A percentile compares a stretch with the other conserved stretches of the same genome.
phyloP scores from a whole-genome alignment of 2,797 vertebrate species.

The Enteromius mattozi region DNA sequence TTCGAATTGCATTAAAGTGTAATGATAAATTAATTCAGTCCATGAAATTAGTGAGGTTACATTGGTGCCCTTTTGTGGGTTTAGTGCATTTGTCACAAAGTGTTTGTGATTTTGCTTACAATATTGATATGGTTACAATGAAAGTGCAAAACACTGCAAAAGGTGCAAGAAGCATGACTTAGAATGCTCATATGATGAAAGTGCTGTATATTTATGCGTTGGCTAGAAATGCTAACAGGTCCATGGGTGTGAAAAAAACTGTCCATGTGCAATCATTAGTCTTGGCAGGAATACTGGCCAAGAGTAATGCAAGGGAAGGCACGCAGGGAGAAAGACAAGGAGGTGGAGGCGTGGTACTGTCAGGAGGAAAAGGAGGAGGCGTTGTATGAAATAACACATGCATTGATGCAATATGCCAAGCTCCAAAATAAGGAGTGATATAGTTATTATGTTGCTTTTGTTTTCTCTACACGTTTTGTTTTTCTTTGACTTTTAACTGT shows the following conservation, averaged over 20 bases:
- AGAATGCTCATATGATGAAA: slow-evolving; percentile 4
- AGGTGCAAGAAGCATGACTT: neutral
- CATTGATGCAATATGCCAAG: slow-evolving; percentile 9
- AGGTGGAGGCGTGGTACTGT: slow-evolving; percentile 36
- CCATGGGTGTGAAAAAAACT: slow-evolving; percentile 31
- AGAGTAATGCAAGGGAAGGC: slow-evolving; percentile 15
- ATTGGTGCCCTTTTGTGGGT: neutral
- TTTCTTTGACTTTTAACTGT: slow-evolving; percentile 41
- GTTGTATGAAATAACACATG: slow-evolving; percentile 25
- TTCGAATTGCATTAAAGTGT: neutral
- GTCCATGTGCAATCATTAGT: slow-evolving; percentile 7
- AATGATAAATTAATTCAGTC: neutral
- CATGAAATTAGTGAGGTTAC: neutral
- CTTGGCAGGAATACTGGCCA: slow-evolving; percentile 24
- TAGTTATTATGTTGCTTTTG: slow-evolving; percentile 28
- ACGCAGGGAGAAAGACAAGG: slow-evolving; percentile 1
- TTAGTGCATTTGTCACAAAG: slow-evolving; percentile 3
- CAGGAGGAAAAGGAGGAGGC: slow-evolving; percentile 22
- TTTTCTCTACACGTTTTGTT: slow-evolving; percentile 12
- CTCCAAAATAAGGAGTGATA: neutral
- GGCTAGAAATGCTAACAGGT: slow-evolving; percentile 19
- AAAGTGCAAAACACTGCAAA: neutral
- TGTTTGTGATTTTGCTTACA: slow-evolving; percentile 17
- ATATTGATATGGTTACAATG: neutral
- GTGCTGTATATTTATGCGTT: neutral